These are phyloP conservation scores for Prostheceraeus crozeri DNA, from an alignment of 2,888 invertebrate genomes.

Conservation along the genomic window DNA sequence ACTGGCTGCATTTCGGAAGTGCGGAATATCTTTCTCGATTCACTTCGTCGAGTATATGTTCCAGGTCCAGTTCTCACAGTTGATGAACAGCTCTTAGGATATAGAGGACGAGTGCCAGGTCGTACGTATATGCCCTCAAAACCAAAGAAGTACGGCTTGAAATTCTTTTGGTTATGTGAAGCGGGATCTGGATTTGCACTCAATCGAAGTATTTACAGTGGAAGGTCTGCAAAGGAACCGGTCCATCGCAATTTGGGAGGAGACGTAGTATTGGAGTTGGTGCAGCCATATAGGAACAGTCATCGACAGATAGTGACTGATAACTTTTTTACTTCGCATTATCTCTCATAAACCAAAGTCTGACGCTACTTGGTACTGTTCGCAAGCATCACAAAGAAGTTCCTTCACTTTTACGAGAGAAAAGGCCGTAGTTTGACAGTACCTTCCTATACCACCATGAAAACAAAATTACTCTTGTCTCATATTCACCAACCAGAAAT, in stretches of 20 bases:
- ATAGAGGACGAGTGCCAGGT: conserved; percentile 2
- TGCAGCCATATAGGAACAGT: background rate
- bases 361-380: conserved; percentile 3
- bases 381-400: background rate
- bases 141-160: conserved; percentile 15
- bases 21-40: background rate
- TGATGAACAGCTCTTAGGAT: too few relatives aligned
- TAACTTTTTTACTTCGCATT: conserved; percentile 19
- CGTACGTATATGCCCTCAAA: conserved; percentile 6
- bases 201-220: background rate
- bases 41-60: background rate
- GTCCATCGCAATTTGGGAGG: background rate
- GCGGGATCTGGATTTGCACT: conserved; percentile 9
- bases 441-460: too few relatives aligned
- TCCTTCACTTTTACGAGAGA: background rate
- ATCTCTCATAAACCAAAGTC: background rate
- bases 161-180: background rate
- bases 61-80: background rate
- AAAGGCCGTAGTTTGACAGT: background rate
- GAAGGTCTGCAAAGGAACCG: background rate
- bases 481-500: too few relatives aligned
- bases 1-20: conserved; percentile 11
- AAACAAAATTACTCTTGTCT: background rate
- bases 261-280: background rate
- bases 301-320: conserved; percentile 2